phyloP scores from a whole-genome alignment of 30 jellyfish, hydroid and myxozoan species.

The Cassiopea andromeda region DNA sequence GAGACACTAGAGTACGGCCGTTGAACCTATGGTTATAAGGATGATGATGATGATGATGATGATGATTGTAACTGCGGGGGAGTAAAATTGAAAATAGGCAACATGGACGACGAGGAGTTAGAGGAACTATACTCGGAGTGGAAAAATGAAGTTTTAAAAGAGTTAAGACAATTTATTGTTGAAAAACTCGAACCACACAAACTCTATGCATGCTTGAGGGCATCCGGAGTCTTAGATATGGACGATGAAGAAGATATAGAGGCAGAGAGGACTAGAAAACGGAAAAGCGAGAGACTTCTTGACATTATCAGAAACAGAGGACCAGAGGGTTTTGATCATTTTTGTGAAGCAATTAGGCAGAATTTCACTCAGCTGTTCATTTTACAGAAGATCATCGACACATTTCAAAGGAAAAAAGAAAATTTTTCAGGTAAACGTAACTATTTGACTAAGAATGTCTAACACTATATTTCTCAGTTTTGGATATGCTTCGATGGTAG shows the following conservation, averaged over 20 bases:
- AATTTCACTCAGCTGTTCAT: constrained; percentile 72
- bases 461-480: too few relatives aligned
- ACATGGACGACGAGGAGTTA: constrained; percentile 63
- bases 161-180: constrained; percentile 61
- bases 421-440: neutral
- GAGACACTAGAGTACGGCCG: too few relatives aligned
- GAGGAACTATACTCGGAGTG: constrained; percentile 52
- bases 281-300: constrained; percentile 55
- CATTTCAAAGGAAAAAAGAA: constrained; percentile 64
- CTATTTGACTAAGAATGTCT: too few relatives aligned
- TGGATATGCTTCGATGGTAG: too few relatives aligned
- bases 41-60: neutral
- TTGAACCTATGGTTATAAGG: too few relatives aligned
- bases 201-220: constrained; percentile 62
- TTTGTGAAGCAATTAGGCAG: constrained; percentile 80
- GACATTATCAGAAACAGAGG: constrained; percentile 68
- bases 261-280: constrained; percentile 60
- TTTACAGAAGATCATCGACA: constrained; percentile 38
- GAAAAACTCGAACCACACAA: constrained; percentile 69
- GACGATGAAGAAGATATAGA: constrained; percentile 81
- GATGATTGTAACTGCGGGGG: neutral
- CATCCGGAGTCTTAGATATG: constrained; percentile 47
- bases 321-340: constrained; percentile 66
- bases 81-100: neutral
- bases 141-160: constrained; percentile 73